Conservation (phyloP, 2,797 vertebrate species). For the Crax fasciolata region DNA sequence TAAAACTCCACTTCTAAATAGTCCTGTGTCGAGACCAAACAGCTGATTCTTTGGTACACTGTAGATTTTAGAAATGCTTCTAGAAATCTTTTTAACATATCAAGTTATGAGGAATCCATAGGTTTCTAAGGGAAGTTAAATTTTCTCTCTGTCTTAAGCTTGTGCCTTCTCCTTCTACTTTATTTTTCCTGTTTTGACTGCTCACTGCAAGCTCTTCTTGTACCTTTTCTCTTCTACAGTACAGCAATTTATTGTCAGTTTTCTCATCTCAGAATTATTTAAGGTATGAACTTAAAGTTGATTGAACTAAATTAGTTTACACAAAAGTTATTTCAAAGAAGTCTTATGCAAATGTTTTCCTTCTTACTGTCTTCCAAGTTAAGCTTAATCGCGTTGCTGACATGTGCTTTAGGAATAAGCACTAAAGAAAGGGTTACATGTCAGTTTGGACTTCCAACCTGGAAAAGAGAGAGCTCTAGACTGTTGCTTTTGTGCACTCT, state of each 20-base stretch:
- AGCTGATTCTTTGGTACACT: neutral
- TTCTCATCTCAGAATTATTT: conserved; percentile 37
- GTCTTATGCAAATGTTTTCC: neutral
- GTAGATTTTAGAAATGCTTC: neutral
- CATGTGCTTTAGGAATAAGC: neutral
- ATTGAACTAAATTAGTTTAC: neutral
- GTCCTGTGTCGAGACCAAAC: neutral
- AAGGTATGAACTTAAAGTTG: neutral
- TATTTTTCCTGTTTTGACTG: neutral
- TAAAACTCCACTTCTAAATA: neutral
- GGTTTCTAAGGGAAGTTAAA: neutral
- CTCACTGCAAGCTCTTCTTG: conserved; percentile 12
- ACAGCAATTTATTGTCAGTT: conserved; percentile 4
- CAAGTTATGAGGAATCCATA: neutral
- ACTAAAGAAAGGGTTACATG: neutral
- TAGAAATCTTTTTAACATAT: neutral
- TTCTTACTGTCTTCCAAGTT: neutral
- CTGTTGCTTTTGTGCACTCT: neutral
- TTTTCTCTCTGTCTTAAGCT: neutral
- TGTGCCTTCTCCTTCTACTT: neutral
- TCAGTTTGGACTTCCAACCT: neutral
- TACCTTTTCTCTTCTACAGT: conserved; percentile 15
- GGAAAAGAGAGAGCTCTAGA: neutral
- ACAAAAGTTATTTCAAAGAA: neutral
- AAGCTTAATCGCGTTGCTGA: neutral